A percentile compares a stretch with the other conserved stretches of the same genome.
phyloP scores from a whole-genome alignment of 2,888 invertebrate genomes.

The Chalcosyrphus nemorum region DNA sequence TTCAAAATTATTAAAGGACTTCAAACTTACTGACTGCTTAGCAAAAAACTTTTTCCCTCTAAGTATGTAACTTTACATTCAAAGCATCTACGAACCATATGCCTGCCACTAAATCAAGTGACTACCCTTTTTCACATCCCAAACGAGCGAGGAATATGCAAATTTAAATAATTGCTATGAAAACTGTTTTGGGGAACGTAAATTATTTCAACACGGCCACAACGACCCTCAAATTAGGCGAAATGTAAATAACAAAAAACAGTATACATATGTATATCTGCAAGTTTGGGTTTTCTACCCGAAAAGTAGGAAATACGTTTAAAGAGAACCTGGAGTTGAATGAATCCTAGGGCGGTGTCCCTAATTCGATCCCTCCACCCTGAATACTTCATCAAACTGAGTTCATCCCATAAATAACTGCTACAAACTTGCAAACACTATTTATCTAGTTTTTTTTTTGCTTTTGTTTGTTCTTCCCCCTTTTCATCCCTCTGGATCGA shows the following conservation, averaged over 20 bases:
- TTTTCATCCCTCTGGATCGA: not conserved
- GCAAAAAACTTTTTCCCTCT: not conserved
- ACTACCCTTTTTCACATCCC: not conserved
- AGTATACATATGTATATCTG: not conserved
- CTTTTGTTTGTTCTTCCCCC: too few species aligned
- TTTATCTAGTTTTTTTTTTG: slow-evolving; percentile 15
- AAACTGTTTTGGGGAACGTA: not conserved
- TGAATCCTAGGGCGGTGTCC: not conserved
- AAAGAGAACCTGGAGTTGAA: not conserved
- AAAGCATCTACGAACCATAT: not conserved
- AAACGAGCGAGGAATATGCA: not conserved
- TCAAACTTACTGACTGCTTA: not conserved
- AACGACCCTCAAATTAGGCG: slow-evolving; percentile 5
- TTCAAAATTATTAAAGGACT: not conserved
- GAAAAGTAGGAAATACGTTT: not conserved
- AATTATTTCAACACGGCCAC: slow-evolving; percentile 12
- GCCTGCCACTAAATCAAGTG: not conserved
- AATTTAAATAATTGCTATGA: slow-evolving; percentile 3
- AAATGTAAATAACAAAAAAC: not conserved
- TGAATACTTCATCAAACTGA: slow-evolving; percentile 12
- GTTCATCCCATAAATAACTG: slow-evolving; percentile 42
- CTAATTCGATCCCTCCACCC: slow-evolving; percentile 11
- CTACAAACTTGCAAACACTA: slow-evolving; percentile 6
- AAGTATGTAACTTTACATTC: not conserved
- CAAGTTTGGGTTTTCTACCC: too few species aligned